Base-by-base conservation (phyloP, 2,113 vertebrate genomes). In the Microcebus murinus region DNA sequence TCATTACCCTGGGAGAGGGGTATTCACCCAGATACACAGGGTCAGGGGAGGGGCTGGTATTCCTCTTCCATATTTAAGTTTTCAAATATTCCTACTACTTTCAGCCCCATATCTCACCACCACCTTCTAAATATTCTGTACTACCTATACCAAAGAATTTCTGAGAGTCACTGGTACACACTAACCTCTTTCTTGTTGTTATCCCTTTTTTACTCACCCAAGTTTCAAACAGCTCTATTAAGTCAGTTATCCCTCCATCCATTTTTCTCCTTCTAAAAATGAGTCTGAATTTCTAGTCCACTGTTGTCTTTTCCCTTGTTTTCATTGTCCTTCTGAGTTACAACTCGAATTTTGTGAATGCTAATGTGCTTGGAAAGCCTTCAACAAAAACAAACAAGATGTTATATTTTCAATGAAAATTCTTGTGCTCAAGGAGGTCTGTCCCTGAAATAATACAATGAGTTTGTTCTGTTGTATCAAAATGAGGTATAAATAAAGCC, bases 331-430 rank as follows among this genome's bases (percentile, higher is more conserved):
- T 86, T 50, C 10, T 91, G 65, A 73, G 50, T 52, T 88, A 90
- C 91, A 96, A 59, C 5, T 57, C 50, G 68, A 94, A 45, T 87
- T 91, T 71, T 59, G 18, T 90, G 90, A 94, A 87, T 76, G 50
- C 15, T 74, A 70, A 90, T 29, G 20, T 15, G 2, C 68, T 67
- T 90, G 88, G 70, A 93, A 94, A 73, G 17, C 10, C 84, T 95
- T 94, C 63, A 96, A 39, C 39, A 90, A 70, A 93, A 96, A 77
- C 50, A 93, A 97, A 76, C 74, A 96, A 80, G 55, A 83, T 59
- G 48, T 10, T 91, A 73, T 34, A 10, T 59, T 95, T 97, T 96
- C 93, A 87, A 29, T 63, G 70, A 90, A 93, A 93, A 83, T 90
- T 85, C 70, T 87, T 84, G 12, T 87, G 45, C 25, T 95, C 81